Conservation (phyloP, 2,113 vertebrate genomes). For the Cryptomyrus ogoouensis region DNA sequence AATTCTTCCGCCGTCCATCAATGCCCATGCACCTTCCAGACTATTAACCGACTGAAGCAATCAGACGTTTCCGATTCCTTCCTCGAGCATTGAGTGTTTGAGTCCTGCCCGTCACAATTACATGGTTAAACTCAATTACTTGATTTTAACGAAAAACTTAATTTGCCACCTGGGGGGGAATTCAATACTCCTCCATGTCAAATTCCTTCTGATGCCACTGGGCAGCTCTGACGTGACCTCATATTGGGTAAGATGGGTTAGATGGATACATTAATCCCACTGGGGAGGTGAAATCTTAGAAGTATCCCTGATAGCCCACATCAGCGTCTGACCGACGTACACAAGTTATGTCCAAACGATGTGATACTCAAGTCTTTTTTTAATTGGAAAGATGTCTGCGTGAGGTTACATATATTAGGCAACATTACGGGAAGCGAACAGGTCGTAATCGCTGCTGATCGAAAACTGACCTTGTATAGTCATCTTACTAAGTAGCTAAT, state of each 20-base stretch:
- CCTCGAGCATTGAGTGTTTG: not conserved
- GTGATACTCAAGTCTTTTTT: too few relatives aligned
- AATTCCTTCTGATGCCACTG: not conserved
- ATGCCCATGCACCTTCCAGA: not conserved
- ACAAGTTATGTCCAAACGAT: too few relatives aligned
- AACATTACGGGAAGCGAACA: not conserved
- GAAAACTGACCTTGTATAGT: not conserved
- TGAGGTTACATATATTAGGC: not conserved
- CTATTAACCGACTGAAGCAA: too few relatives aligned
- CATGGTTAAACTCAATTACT: not conserved
- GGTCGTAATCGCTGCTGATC: not conserved
- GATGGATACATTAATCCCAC: not conserved
- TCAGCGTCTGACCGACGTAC: not conserved
- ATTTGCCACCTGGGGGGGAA: not conserved
- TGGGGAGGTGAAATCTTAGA: not conserved
- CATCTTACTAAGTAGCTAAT: not conserved
- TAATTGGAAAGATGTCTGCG: too few relatives aligned
- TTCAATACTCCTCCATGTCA: too few relatives aligned
- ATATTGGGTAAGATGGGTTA: not conserved
- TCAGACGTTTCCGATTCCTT: not conserved
- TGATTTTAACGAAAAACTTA: not conserved
- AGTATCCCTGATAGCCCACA: not conserved
- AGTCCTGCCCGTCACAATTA: not conserved
- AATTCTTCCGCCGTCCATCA: conserved; percentile 32
- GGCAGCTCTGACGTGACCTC: not conserved